phyloP scores from a whole-genome alignment of 2,888 invertebrate genomes.

The Trachelus iudaicus region DNA sequence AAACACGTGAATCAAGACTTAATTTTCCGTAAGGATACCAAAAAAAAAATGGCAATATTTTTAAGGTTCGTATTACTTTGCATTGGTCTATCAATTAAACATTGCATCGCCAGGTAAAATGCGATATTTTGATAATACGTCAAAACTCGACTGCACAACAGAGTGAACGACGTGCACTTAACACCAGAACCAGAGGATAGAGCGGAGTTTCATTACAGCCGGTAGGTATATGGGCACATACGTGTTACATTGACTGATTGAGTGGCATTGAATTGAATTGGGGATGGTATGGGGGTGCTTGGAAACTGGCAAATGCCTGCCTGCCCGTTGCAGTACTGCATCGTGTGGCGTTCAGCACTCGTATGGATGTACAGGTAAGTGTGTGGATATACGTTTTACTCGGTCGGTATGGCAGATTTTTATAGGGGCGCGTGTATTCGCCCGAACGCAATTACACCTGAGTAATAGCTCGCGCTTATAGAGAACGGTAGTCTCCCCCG shows the following conservation, averaged over 20 bases:
- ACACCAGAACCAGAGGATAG: not conserved
- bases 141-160: not conserved
- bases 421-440: conserved; percentile 3
- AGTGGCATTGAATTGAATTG: conserved; percentile 64
- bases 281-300: conserved; percentile 37
- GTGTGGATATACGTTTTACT: conserved; percentile 7
- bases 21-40: not conserved
- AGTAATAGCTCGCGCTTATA: conserved; percentile 48
- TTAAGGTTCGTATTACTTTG: not conserved
- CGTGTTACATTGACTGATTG: conserved; percentile 64
- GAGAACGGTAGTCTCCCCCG: not conserved
- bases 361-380: conserved; percentile 1
- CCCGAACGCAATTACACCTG: conserved; percentile 57
- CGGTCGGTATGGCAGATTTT: conserved; percentile 4
- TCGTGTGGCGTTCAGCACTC: not conserved
- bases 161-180: conserved; percentile 1
- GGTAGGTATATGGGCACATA: conserved; percentile 43
- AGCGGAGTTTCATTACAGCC: conserved; percentile 21
- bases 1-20: not conserved
- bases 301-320: conserved; percentile 52
- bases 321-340: conserved; percentile 36
- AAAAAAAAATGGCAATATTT: not conserved
- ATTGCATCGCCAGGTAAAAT: not conserved
- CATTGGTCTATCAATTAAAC: not conserved
- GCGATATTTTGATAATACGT: not conserved